Conservation (phyloP, 2,888 invertebrate species). For the Lithophane ornitopus region DNA sequence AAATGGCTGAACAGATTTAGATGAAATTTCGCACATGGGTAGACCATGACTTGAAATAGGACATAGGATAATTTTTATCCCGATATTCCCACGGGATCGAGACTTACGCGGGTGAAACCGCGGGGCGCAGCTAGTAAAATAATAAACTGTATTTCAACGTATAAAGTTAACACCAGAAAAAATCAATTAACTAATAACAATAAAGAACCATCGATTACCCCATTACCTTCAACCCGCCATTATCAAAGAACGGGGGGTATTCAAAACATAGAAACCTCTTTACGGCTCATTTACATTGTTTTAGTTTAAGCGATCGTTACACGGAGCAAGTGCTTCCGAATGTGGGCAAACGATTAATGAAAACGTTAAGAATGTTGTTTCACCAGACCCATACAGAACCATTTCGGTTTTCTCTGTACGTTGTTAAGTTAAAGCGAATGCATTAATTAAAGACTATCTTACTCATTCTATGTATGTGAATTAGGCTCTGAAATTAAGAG, state of each 20-base stretch:
- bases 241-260: slow-evolving; percentile 37
- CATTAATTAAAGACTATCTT: slow-evolving; percentile 37
- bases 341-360: slow-evolving; percentile 64
- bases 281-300: slow-evolving; percentile 57
- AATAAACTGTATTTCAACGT: not conserved
- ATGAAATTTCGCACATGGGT: too few species aligned
- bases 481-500: not conserved
- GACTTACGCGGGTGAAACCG: too few species aligned
- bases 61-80: too few species aligned
- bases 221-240: slow-evolving; percentile 17
- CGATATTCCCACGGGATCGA: too few species aligned
- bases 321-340: slow-evolving; percentile 41
- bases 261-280: slow-evolving; percentile 55
- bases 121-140: too few species aligned
- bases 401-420: slow-evolving; percentile 41
- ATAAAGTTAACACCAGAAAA: not conserved
- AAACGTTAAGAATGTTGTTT: slow-evolving; percentile 54
- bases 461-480: not conserved
- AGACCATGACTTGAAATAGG: too few species aligned
- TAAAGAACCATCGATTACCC: slow-evolving; percentile 30
- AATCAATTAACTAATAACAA: slow-evolving; percentile 3
- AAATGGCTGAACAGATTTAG: too few species aligned
- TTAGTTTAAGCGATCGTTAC: slow-evolving; percentile 57
- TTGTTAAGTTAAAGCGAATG: slow-evolving; percentile 38
- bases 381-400: slow-evolving; percentile 52